Evolutionary conservation across 2,797 vertebrate genomes (phyloP).

Genomic region (Mormyrus hasselquistii): DNA sequence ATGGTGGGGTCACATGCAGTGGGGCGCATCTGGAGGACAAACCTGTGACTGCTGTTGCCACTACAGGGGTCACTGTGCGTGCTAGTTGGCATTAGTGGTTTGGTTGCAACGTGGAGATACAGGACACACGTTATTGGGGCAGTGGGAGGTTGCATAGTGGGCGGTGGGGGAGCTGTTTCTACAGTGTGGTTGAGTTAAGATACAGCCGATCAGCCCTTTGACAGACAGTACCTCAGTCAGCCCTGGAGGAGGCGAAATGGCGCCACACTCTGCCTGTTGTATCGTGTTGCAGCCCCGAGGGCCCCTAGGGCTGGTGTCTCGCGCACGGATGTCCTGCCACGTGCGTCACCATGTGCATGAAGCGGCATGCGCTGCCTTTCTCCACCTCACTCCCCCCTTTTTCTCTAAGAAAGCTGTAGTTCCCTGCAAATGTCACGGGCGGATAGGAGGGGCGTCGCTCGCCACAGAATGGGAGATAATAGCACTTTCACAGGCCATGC

Average conservation of each 20-base stretch:
- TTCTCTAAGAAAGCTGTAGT: neutral
- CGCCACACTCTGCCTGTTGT: conserved; percentile 12
- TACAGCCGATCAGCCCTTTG: neutral
- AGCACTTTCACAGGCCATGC: conserved; percentile 27
- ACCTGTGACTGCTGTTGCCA: neutral
- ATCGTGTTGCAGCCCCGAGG: conserved; percentile 37
- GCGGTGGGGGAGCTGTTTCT: neutral
- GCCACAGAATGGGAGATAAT: conserved; percentile 36
- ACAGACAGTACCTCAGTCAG: conserved; percentile 27
- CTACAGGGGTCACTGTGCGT: neutral
- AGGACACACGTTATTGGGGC: neutral
- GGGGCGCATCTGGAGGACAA: neutral
- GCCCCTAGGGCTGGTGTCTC: neutral
- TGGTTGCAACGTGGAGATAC: neutral
- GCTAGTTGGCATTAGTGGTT: neutral
- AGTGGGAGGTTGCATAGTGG: neutral
- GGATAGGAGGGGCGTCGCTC: conserved; percentile 36
- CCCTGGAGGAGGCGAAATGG: neutral
- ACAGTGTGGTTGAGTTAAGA: conserved; percentile 32
- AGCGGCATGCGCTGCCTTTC: neutral
- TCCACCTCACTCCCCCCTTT: neutral
- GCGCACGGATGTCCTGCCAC: neutral
- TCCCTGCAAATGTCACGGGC: conserved; percentile 37
- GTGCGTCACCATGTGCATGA: neutral
- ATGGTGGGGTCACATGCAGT: neutral